Evolutionary conservation across 2,888 invertebrate genomes (phyloP).

Genomic region (Megamerina dolium): DNA sequence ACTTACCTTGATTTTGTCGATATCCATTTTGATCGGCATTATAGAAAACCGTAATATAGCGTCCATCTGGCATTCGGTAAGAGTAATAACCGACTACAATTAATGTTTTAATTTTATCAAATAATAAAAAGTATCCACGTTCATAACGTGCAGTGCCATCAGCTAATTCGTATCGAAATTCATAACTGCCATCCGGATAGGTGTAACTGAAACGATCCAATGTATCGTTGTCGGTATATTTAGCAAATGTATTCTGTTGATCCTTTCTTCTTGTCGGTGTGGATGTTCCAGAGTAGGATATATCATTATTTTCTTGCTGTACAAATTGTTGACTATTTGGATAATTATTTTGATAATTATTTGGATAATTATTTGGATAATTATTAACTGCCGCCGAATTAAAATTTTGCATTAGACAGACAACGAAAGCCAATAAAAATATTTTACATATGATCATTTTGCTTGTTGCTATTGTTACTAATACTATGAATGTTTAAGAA

Average conservation of each 20-base stretch:
- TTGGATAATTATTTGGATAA: no score
- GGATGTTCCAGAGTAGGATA: no score
- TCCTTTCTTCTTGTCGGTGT: no score
- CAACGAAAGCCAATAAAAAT: no score
- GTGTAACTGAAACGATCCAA: constrained; percentile 38
- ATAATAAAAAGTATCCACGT: constrained; percentile 36
- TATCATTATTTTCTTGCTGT: constrained; percentile 4
- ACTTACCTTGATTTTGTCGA: constrained; percentile 43
- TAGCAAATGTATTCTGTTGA: no score
- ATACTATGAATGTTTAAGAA: no score
- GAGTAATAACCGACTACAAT: constrained; percentile 44
- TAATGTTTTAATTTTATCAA: constrained; percentile 34
- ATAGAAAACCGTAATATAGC: constrained; percentile 43
- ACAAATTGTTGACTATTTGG: constrained; percentile 5
- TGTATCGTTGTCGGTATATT: constrained; percentile 12
- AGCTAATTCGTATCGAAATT: constrained; percentile 39
- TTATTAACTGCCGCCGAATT: no score
- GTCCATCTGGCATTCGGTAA: constrained; percentile 36
- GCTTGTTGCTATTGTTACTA: no score
- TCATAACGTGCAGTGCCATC: constrained; percentile 44
- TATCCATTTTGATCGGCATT: constrained; percentile 45
- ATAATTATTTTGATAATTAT: no score
- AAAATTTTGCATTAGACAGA: no score
- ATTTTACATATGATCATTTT: no score
- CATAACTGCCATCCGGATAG: constrained; percentile 44